Evolutionary conservation across 1,140 invertebrate genomes (phyloP), one percentile per base, ranked within the genome.

Genomic region (Caerostris darwini): DNA sequence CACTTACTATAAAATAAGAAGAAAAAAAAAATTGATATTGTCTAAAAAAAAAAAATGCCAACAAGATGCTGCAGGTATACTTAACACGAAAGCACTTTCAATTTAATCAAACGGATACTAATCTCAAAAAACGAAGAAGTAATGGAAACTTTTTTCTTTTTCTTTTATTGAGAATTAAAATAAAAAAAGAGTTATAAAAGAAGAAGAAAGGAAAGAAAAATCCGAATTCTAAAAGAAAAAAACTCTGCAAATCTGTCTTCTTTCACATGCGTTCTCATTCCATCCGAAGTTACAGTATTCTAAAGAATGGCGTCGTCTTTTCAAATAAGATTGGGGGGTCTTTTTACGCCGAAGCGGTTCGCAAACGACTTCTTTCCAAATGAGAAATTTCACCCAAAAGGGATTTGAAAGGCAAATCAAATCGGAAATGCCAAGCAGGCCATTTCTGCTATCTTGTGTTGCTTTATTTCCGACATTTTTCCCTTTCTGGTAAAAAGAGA

Each of bases 361-460:
- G 53, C 82, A 83, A 83, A 83, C 82, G 82, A 83, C 82, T 83
- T 83, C 12, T 83, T 88, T 64, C 59, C n/a, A 57, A 64, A 57
- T 58, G 61, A 64, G 34, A 88, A 86, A 86, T 58, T 57, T 85
- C 34, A 12, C 64, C 34, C 50, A 14, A 8, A 34, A 88, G 17
- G 56, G 86, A 88, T 88, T 59, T 88, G 86, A 64, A 88, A 64
- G 86, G 86, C 86, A 88, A 88, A 88, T 88, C 58, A 64, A 64
- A 88, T 88, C 58, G 86, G 86, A 88, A 88, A 88, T 59, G 59
- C 34, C 53, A 54, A 88, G 34, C 34, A 58, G 59, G 86, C 58
- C 53, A 53, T 88, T 64, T 64, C 58, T 85, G 17, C 83, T 85
- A n/a, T 58, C 71, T 34, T 34, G 34, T 34, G 34, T 34, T 85